Conservation (phyloP, 2,113 vertebrate species). For the Rhinoderma darwinii region DNA sequence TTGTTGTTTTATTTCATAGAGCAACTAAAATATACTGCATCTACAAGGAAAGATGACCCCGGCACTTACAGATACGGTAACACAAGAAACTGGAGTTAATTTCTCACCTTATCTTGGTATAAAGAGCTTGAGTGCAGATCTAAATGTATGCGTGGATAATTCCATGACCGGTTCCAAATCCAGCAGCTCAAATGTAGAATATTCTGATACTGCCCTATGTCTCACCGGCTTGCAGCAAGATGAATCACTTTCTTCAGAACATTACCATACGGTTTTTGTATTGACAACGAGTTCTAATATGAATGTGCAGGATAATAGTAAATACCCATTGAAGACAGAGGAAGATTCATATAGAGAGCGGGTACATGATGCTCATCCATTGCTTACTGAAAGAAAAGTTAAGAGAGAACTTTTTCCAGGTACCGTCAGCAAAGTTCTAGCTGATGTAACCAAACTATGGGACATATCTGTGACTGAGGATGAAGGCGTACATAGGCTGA, state of each 20-base stretch:
- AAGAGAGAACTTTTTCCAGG: constrained; percentile 70
- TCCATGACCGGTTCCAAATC: constrained; percentile 77
- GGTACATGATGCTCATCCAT: constrained; percentile 68
- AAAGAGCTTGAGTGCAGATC: constrained; percentile 77
- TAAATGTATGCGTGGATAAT: constrained; percentile 72
- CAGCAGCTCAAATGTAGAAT: constrained; percentile 70
- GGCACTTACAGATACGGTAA: constrained; percentile 82
- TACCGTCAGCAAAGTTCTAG: constrained; percentile 61
- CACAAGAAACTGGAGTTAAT: constrained; percentile 81
- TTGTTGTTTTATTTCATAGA: constrained; percentile 69
- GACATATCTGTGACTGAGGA: constrained; percentile 68
- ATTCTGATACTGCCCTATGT: constrained; percentile 68
- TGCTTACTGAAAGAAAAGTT: constrained; percentile 73
- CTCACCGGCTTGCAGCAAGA: constrained; percentile 74
- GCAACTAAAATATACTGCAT: constrained; percentile 71
- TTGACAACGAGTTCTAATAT: constrained; percentile 73
- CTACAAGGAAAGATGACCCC: constrained; percentile 83
- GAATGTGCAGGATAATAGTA: constrained; percentile 70
- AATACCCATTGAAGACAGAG: constrained; percentile 66
- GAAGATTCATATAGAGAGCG: constrained; percentile 71
- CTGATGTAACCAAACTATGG: constrained; percentile 66
- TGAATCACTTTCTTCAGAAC: constrained; percentile 72
- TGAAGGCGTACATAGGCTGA: constrained; percentile 66
- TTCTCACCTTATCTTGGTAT: constrained; percentile 79
- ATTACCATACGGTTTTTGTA: constrained; percentile 75